phyloP scores from a whole-genome alignment of 2,888 invertebrate species.

The Lacanobia oleracea region DNA sequence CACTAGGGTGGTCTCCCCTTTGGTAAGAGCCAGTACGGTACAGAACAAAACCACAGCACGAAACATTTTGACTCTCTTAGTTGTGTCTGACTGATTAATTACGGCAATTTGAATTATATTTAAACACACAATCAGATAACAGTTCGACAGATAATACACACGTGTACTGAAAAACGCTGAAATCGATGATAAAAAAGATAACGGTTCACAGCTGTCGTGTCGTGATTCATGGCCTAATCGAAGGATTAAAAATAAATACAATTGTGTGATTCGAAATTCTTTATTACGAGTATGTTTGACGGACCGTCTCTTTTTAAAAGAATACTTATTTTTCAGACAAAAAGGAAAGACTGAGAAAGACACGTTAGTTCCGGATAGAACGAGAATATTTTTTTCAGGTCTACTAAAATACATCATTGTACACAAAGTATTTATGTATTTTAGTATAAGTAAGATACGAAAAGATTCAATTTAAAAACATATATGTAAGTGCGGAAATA shows the following conservation, averaged over 20 bases:
- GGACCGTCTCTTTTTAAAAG: background rate
- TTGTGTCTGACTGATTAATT: constrained; percentile 16
- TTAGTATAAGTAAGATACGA: too few relatives aligned
- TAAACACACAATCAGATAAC: constrained; percentile 7
- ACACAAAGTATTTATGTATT: too few relatives aligned
- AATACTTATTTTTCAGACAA: too few relatives aligned
- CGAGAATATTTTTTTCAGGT: too few relatives aligned
- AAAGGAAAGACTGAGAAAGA: too few relatives aligned
- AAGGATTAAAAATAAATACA: background rate
- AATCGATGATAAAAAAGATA: constrained; percentile 29
- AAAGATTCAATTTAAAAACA: too few relatives aligned
- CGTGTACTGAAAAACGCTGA: constrained; percentile 5
- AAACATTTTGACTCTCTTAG: constrained; percentile 42
- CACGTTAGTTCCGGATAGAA: too few relatives aligned
- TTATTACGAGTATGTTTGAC: background rate
- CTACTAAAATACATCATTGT: too few relatives aligned
- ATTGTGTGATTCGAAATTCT: background rate
- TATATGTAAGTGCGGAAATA: too few relatives aligned
- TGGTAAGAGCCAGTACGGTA: constrained; percentile 42
- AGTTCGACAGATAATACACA: constrained; percentile 11
- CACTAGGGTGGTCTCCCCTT: constrained; percentile 56
- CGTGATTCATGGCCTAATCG: constrained; percentile 8
- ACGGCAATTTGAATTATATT: constrained; percentile 11
- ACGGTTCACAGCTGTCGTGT: constrained; percentile 1
- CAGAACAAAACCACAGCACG: constrained; percentile 49